Percentiles rank a stretch among this genome's conserved stretches.
Conservation (phyloP, 2,113 vertebrate genomes). For the Ranitomeya imitator region DNA sequence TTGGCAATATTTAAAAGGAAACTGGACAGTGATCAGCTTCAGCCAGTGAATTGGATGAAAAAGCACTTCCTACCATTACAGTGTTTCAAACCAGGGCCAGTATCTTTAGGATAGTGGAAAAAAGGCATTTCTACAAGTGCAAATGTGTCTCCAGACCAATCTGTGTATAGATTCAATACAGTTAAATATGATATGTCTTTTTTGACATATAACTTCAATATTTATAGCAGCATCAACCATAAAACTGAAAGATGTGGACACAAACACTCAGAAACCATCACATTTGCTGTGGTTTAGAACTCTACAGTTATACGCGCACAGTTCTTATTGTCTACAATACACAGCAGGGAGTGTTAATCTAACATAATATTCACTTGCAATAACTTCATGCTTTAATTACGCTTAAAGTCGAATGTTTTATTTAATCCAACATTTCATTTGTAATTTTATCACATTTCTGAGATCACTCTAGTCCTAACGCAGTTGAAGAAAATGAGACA, state of each 20-base stretch:
- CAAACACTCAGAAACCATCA: not conserved
- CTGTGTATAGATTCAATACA: too few relatives aligned
- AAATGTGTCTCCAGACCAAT: too few relatives aligned
- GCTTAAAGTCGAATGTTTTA: not conserved
- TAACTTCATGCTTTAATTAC: constrained; percentile 1
- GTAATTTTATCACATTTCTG: not conserved
- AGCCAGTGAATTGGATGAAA: too few relatives aligned
- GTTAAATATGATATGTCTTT: not conserved
- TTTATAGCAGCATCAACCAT: constrained; percentile 2
- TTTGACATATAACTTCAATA: not conserved
- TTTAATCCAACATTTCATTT: constrained; percentile 1
- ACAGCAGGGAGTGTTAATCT: not conserved
- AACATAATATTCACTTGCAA: not conserved
- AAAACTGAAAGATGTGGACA: not conserved
- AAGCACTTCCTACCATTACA: too few relatives aligned
- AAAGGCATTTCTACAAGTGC: too few relatives aligned
- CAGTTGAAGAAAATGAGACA: not conserved
- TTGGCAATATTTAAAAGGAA: too few relatives aligned
- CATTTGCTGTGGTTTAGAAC: not conserved
- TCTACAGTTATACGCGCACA: not conserved
- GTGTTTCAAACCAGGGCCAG: too few relatives aligned
- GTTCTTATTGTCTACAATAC: not conserved
- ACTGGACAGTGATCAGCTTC: too few relatives aligned
- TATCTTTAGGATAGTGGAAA: too few relatives aligned
- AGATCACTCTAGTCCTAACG: not conserved